phyloP scores from a whole-genome alignment of 2,797 vertebrate genomes.

The Glyptemys insculpta region DNA sequence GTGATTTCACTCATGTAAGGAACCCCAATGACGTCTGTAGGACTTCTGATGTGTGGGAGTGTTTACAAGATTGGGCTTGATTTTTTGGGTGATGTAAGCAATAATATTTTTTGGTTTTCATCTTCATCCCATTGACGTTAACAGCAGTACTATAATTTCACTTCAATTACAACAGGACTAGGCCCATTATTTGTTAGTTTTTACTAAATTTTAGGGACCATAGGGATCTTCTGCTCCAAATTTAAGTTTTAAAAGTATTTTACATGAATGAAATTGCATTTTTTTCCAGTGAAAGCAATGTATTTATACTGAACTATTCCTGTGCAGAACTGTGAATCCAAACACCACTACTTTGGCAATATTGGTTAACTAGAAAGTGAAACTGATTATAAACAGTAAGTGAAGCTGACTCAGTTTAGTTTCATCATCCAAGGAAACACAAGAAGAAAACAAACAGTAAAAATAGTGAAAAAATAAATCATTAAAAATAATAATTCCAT shows the following conservation, averaged over 20 bases:
- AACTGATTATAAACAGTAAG: constrained; percentile 51
- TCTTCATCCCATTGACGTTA: not conserved
- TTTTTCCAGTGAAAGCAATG: not conserved
- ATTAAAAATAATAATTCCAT: not conserved
- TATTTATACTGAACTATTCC: constrained; percentile 37
- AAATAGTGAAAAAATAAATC: not conserved
- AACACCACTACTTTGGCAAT: constrained; percentile 49
- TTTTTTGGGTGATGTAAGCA: not conserved
- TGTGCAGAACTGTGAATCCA: constrained; percentile 56
- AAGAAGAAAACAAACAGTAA: constrained; percentile 21
- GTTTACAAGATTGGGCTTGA: not conserved
- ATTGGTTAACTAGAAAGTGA: constrained; percentile 49
- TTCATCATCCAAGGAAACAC: not conserved
- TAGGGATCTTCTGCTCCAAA: constrained; percentile 1
- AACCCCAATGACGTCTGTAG: not conserved
- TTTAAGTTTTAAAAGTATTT: constrained; percentile 49
- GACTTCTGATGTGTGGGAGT: not conserved
- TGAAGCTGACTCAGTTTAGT: constrained; percentile 49
- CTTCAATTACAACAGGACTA: not conserved
- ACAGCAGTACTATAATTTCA: not conserved
- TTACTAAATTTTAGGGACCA: not conserved
- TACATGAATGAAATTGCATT: constrained; percentile 22
- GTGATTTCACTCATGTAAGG: not conserved
- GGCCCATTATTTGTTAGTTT: not conserved
- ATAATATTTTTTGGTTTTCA: not conserved